Percentiles rank a stretch among this genome's conserved stretches.
Conservation (phyloP, 2,113 vertebrate genomes). For the Petrocephalus microphthalmus region DNA sequence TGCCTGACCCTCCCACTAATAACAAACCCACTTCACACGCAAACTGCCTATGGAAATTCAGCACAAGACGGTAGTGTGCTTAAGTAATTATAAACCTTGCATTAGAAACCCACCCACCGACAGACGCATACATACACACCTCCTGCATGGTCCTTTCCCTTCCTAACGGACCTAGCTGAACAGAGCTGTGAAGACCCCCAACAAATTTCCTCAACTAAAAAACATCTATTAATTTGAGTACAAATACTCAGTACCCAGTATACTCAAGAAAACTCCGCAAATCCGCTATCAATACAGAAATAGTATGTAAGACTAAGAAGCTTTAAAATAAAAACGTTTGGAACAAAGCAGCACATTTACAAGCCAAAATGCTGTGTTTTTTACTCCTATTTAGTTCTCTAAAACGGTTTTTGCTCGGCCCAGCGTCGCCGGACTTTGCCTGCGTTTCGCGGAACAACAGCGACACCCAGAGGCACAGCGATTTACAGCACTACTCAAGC, state of each 20-base stretch:
- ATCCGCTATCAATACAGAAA: not conserved
- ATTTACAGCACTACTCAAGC: not conserved
- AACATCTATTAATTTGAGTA: not conserved
- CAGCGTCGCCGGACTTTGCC: not conserved
- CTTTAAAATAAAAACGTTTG: not conserved
- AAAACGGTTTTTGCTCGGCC: not conserved
- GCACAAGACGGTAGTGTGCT: not conserved
- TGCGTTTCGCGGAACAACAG: conserved; percentile 49
- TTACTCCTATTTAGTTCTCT: not conserved
- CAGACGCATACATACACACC: not conserved
- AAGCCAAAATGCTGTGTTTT: not conserved
- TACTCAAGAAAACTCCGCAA: not conserved
- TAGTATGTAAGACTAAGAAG: not conserved
- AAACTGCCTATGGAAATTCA: not conserved
- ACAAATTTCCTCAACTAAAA: no score
- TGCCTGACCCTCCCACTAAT: not conserved
- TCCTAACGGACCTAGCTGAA: not conserved
- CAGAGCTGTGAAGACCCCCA: not conserved
- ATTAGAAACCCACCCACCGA: not conserved
- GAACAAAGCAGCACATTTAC: not conserved
- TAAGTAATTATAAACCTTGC: not conserved
- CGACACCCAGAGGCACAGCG: conserved; percentile 51
- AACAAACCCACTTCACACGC: not conserved
- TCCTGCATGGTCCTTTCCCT: not conserved
- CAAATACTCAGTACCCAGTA: not conserved